A percentile compares a stretch with the other conserved stretches of the same genome.
These are phyloP conservation scores for Drosophila rubida DNA, from an alignment of 2,888 invertebrate genomes.

Conservation along the genomic window DNA sequence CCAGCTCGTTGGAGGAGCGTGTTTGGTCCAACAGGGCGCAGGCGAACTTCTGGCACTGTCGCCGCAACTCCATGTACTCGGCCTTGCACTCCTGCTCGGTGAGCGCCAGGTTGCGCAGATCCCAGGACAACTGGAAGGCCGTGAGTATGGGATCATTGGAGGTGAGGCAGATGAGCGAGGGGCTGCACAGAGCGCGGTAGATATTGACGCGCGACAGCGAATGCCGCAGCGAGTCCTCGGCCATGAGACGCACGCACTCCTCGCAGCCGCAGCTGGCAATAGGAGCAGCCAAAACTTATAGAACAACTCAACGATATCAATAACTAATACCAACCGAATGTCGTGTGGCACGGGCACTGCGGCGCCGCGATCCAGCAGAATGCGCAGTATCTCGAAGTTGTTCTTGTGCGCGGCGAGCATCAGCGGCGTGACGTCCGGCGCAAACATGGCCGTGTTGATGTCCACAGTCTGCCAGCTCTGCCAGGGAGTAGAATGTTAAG, in stretches of 20 bases:
- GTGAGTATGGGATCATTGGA: slow-evolving; percentile 97
- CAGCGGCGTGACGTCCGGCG: slow-evolving; percentile 96
- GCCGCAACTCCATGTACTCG: slow-evolving; percentile 94
- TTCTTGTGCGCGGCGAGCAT: slow-evolving; percentile 97
- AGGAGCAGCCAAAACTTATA: background rate
- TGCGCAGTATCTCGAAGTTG: slow-evolving; percentile 98
- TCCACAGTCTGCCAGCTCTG: slow-evolving; percentile 96
- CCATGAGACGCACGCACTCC: slow-evolving; percentile 91
- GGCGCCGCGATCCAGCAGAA: slow-evolving; percentile 96
- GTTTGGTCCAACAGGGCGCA: slow-evolving; percentile 96
- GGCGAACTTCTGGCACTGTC: slow-evolving; percentile 95
- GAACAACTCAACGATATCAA: background rate
- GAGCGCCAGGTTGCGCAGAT: slow-evolving; percentile 93
- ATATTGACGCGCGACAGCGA: slow-evolving; percentile 96
- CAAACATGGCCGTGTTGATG: slow-evolving; percentile 92
- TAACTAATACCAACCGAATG: slow-evolving; percentile 84
- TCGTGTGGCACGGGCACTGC: slow-evolving; percentile 96
- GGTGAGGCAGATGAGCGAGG: slow-evolving; percentile 96
- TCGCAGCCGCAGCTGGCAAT: slow-evolving; percentile 93
- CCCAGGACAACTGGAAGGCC: slow-evolving; percentile 98
- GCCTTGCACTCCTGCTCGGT: slow-evolving; percentile 97
- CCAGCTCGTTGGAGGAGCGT: slow-evolving; percentile 95
- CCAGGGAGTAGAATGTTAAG: too few relatives aligned
- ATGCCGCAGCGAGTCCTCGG: slow-evolving; percentile 91
- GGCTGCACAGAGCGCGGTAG: slow-evolving; percentile 95